Evolutionary conservation across 2,797 vertebrate species (phyloP).

Genomic region (Avahi laniger): DNA sequence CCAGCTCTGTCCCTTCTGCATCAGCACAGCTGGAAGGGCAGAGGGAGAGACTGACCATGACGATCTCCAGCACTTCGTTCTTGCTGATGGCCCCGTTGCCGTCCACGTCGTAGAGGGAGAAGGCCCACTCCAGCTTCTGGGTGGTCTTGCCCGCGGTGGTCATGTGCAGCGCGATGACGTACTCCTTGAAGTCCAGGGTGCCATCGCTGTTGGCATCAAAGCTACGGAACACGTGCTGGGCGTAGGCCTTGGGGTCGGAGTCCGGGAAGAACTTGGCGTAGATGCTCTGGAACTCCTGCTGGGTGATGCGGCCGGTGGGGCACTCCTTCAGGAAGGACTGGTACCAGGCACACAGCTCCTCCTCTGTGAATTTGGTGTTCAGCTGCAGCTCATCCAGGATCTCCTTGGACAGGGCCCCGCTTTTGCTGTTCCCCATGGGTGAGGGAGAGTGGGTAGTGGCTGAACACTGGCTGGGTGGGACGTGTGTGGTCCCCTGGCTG

Average conservation of each 20-base stretch:
- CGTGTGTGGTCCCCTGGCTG: not conserved
- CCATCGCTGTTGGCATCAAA: constrained; percentile 95
- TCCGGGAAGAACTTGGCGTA: constrained; percentile 95
- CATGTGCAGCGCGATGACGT: constrained; percentile 94
- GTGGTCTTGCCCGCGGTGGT: constrained; percentile 92
- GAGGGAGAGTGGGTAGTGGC: not conserved
- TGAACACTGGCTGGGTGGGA: not conserved
- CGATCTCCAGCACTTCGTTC: constrained; percentile 93
- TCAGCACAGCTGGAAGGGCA: fast-evolving
- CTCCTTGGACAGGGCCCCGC: constrained; percentile 92
- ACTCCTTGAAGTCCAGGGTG: constrained; percentile 95
- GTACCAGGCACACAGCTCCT: constrained; percentile 93
- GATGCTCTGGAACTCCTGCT: constrained; percentile 93
- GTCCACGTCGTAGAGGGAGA: constrained; percentile 95
- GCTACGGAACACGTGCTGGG: constrained; percentile 95
- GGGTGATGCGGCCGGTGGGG: constrained; percentile 91
- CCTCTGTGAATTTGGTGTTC: constrained; percentile 92
- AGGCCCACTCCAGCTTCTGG: constrained; percentile 96
- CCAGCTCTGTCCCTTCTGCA: not conserved
- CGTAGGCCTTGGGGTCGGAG: constrained; percentile 91
- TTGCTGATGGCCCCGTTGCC: constrained; percentile 95
- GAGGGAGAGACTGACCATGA: constrained; percentile 84
- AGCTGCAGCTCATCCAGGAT: constrained; percentile 93
- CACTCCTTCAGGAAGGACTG: constrained; percentile 93
- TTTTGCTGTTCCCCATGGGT: constrained; percentile 93